Evolutionary conservation across 1,140 invertebrate genomes (phyloP), one percentile per base, ranked within the genome.

Genomic region (Lordiphosa mommai): DNA sequence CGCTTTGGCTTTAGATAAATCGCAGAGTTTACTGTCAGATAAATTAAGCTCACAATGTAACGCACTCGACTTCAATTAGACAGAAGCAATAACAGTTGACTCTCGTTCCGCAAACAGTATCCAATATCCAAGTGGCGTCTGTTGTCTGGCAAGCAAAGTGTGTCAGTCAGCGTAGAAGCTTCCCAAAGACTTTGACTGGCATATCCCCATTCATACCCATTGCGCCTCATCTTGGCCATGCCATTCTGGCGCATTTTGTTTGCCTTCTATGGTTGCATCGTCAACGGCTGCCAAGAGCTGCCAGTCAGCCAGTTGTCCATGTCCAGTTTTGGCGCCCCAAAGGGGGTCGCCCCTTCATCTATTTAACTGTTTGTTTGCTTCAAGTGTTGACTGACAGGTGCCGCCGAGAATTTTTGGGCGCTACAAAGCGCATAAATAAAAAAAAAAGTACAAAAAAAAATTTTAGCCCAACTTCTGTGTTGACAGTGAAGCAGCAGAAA

Each of bases 351-450:
- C 1, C n/a, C 32, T 2, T 20, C 37, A 17, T 43, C 27, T 41
- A 48, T 50, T 16, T 41, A 23, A n/a, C 30, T 38, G 32, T 46
- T 27, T 14, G 3, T 60, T 43, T 56, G 41, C 57, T 58, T 57
- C 46, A 53, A 57, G 66, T 80, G 76, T 82, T 80, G 76, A 80
- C 71, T 82, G 76, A 80, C 76, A 73, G 60, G 71, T 82, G 76
- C 66, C 77, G 77, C 69, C 77, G 61, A 80, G 80, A 80, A 80
- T 82, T 80, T 80, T 68, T 68, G 48, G 76, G 66, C 66, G 76
- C 76, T 80, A 76, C 71, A 82, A 76, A 71, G 76, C 68, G 71
- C 77, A 82, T 80, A 82, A 76, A 80, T 82, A 76, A 68, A 79
- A 71, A 82, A 20, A 3, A 20, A 20, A 23, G n/a, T n/a, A n/a